Conservation (phyloP, 2,888 invertebrate species). For the Drosophila mercatorum region DNA sequence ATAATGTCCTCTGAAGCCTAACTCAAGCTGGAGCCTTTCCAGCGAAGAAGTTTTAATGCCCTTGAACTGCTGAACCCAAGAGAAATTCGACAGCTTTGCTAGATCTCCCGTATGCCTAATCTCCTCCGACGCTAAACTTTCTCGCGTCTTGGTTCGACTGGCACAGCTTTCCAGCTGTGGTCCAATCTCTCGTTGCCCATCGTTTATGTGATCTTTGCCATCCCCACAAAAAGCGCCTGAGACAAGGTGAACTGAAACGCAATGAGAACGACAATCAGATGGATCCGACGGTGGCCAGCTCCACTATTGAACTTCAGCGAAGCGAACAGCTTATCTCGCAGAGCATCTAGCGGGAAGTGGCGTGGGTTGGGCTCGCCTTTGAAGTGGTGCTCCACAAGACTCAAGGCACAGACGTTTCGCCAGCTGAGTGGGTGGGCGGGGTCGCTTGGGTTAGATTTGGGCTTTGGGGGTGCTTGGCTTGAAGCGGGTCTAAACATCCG, state of each 20-base stretch:
- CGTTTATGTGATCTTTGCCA: constrained; percentile 8
- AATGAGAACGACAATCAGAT: constrained; percentile 49
- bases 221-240: constrained; percentile 23
- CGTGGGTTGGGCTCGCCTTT: neutral
- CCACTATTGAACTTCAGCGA: constrained; percentile 76
- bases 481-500: constrained; percentile 47
- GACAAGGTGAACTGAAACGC: constrained; percentile 56
- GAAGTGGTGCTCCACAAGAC: constrained; percentile 5
- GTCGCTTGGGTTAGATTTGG: constrained; percentile 7
- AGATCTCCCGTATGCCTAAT: neutral
- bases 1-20: too few species aligned
- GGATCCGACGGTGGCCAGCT: constrained; percentile 18
- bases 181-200: neutral
- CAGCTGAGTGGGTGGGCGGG: constrained; percentile 18
- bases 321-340: constrained; percentile 64
- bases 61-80: too few species aligned
- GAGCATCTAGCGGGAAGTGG: constrained; percentile 41
- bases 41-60: too few species aligned
- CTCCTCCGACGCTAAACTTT: neutral
- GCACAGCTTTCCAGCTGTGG: neutral
- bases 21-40: too few species aligned
- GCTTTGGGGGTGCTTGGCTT: constrained; percentile 10
- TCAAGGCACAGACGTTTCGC: constrained; percentile 21
- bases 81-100: neutral
- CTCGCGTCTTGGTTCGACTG: neutral